Base-by-base conservation (phyloP, 2,888 invertebrate species). In the Morpho helenor region DNA sequence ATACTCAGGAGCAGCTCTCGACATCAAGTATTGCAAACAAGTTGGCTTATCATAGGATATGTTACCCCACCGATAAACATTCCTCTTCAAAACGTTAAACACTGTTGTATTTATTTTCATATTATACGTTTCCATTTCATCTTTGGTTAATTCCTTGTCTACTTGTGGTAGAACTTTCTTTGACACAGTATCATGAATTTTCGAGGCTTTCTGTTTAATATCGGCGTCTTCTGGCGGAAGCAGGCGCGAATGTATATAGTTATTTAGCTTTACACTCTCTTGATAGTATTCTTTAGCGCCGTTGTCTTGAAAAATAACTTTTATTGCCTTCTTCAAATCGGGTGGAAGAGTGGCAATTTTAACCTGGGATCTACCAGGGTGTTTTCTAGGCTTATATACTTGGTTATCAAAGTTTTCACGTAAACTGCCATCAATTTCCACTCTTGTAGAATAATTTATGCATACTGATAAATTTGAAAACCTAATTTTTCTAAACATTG, bases 1-100 rank as follows among this genome's bases (percentile, higher is more conserved):
- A 86, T 96, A 98, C 67, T 98, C 96, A 0, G 93, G 92, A 0
- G 95, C 92, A 44, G 94, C 92, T 76, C 97, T 91, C 0, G 89
- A 90, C 63, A 95, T 79, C 55, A 97, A 87, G 84, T 98, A 97
- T 9, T 94, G 91, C 9, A 95, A 76, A 22, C 93, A 89, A 10
- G 92, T 94, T 7, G 93, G 85, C 48, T 88, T 82, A 65, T 95
- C 93, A 68, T 95, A 97, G 1, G 92, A 86, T 31, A 96, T 90
- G 10, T 95, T 93, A 49, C 93, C 92, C 97, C 97, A 97, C 51
- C 94, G 90, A 73, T 95, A 95, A 0, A 94, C 80, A 59, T 92
- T 91, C 66, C 91, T 84, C 64, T 92, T 93, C 23, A 96, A 71
- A 16, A 91, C 78, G 61, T 83, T 91, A 56, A 92, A 84, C 0